phyloP scores from a whole-genome alignment of 2,888 invertebrate genomes.

The Stramonita haemastoma region DNA sequence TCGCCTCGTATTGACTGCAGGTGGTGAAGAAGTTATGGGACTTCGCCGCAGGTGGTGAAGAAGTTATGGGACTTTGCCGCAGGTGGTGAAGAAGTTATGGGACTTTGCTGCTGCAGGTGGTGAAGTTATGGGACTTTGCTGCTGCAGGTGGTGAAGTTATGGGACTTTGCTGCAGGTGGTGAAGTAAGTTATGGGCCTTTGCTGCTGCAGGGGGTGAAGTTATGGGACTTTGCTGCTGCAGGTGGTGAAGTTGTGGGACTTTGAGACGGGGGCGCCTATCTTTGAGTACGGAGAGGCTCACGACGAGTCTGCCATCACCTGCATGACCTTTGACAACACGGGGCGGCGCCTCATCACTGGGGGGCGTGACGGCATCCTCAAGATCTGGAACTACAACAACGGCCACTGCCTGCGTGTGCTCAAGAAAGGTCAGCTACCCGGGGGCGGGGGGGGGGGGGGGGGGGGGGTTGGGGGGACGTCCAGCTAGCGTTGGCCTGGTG shows the following conservation, averaged over 20 bases:
- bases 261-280: conserved; percentile 75
- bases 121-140: background rate
- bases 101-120: background rate
- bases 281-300: conserved; percentile 77
- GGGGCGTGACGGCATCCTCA: conserved; percentile 75
- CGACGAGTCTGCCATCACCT: conserved; percentile 76
- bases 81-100: conserved; percentile 66
- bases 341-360: conserved; percentile 76
- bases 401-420: conserved; percentile 76
- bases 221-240: conserved; percentile 76
- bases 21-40: background rate
- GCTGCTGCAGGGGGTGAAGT: conserved; percentile 68
- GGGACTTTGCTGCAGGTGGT: conserved; percentile 78
- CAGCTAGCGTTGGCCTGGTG: too few relatives aligned
- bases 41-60: conserved; percentile 65
- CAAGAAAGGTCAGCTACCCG: conserved; percentile 63
- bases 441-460: too few relatives aligned
- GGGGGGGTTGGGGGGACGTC: too few relatives aligned
- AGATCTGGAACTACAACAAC: conserved; percentile 78
- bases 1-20: background rate
- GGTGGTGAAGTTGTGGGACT: conserved; percentile 77
- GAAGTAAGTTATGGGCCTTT: conserved; percentile 78
- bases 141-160: conserved; percentile 74
- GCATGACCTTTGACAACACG: conserved; percentile 77
- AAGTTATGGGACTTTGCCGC: conserved; percentile 78